phyloP scores from a whole-genome alignment of 2,797 vertebrate species.

The Danio albolineatus region DNA sequence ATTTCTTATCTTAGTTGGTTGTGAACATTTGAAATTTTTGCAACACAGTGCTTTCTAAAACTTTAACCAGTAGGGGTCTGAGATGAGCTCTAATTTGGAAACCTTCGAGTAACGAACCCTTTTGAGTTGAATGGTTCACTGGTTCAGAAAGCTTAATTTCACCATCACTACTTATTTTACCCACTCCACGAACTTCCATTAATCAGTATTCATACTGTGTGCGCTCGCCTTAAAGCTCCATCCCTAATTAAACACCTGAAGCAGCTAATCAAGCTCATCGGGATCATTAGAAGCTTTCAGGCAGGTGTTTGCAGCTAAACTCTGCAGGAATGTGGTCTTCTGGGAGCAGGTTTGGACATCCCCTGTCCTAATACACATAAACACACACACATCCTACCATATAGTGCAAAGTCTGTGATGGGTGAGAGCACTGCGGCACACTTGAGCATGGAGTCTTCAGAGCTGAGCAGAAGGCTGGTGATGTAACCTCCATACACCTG shows the following conservation, averaged over 20 bases:
- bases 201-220: no score
- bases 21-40: no score
- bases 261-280: not conserved
- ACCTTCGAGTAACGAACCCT: no score
- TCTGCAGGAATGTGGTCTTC: not conserved
- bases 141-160: no score
- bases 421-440: slow-evolving; percentile 94
- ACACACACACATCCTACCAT: slow-evolving; percentile 80
- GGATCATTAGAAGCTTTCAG: not conserved
- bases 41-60: no score
- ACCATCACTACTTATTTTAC: no score
- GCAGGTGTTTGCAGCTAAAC: not conserved
- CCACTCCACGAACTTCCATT: no score
- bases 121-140: no score
- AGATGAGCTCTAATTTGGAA: no score
- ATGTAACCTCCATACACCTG: slow-evolving; percentile 96
- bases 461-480: slow-evolving; percentile 89
- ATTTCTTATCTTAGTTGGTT: no score
- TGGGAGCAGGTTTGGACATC: not conserved
- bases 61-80: no score
- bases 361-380: not conserved
- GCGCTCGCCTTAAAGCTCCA: not conserved
- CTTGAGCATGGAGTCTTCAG: slow-evolving; percentile 82
- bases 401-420: slow-evolving; percentile 93
- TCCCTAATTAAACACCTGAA: slow-evolving; percentile 4